Evolutionary conservation across 2,113 vertebrate genomes (phyloP).

Genomic region (Cavia aperea): DNA sequence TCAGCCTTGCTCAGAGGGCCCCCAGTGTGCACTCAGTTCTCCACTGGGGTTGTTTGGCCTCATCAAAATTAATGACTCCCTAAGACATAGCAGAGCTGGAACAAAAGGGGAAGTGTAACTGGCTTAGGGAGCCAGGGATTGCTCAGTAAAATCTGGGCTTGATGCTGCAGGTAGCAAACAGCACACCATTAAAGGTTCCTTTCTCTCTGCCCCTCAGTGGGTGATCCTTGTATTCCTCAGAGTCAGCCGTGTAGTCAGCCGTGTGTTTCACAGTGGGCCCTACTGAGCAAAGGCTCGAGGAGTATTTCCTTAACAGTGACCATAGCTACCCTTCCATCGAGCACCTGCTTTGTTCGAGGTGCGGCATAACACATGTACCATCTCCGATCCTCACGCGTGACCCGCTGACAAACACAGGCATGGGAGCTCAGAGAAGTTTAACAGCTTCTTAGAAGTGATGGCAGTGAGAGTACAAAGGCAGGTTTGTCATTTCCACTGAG

Average conservation of each 20-base stretch:
- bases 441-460: background rate
- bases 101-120: background rate
- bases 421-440: background rate
- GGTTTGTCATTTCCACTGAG: background rate
- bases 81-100: background rate
- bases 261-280: accelerated
- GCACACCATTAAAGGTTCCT: background rate
- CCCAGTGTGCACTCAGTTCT: background rate
- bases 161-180: too few relatives aligned
- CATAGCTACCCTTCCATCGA: background rate
- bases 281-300: background rate
- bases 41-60: background rate
- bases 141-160: background rate
- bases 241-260: too few relatives aligned
- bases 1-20: background rate
- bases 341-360: background rate
- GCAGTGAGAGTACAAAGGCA: background rate
- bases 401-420: background rate
- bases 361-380: background rate
- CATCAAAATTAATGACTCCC: background rate
- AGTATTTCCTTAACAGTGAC: background rate
- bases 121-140: background rate
- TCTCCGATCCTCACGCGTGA: background rate
- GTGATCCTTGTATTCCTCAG: too few relatives aligned
- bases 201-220: background rate